Evolutionary conservation across 30 jellyfish, hydroid and myxozoan genomes (phyloP).

Genomic region (Turritopsis rubra): DNA sequence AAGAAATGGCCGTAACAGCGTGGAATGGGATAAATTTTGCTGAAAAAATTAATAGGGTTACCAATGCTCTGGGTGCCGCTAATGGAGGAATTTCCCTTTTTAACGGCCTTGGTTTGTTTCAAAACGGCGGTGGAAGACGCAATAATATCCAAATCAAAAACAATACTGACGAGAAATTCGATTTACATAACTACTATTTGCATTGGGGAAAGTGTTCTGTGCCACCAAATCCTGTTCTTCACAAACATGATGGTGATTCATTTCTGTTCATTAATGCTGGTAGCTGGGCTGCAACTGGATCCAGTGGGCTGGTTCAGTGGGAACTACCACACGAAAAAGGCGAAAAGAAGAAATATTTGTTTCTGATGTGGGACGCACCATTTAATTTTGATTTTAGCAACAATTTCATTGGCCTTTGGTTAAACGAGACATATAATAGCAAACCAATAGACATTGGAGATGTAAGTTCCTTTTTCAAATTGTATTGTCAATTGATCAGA

Average conservation of each 20-base stretch:
- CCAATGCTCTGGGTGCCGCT: not conserved
- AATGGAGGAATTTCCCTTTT: not conserved
- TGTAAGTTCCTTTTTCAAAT: not conserved
- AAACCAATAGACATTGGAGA: not conserved
- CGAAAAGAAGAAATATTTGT: not conserved
- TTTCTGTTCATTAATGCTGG: not conserved
- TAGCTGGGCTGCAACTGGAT: not conserved
- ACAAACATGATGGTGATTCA: not conserved
- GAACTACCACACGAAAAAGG: not conserved
- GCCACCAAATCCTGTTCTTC: not conserved
- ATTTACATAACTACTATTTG: not conserved
- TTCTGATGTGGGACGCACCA: not conserved
- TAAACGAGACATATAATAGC: not conserved
- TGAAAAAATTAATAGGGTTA: not conserved
- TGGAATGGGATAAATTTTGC: not conserved
- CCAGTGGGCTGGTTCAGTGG: not conserved
- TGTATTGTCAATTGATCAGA: not conserved
- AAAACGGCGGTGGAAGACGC: not conserved
- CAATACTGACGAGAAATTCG: not conserved
- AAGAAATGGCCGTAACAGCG: not conserved
- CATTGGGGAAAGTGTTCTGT: not conserved
- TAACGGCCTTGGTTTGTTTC: not conserved
- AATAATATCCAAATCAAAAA: not conserved
- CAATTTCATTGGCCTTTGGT: not conserved
- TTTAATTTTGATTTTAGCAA: not conserved